Base-by-base conservation (phyloP, 2,113 vertebrate genomes). In the Mystacornis crossleyi region DNA sequence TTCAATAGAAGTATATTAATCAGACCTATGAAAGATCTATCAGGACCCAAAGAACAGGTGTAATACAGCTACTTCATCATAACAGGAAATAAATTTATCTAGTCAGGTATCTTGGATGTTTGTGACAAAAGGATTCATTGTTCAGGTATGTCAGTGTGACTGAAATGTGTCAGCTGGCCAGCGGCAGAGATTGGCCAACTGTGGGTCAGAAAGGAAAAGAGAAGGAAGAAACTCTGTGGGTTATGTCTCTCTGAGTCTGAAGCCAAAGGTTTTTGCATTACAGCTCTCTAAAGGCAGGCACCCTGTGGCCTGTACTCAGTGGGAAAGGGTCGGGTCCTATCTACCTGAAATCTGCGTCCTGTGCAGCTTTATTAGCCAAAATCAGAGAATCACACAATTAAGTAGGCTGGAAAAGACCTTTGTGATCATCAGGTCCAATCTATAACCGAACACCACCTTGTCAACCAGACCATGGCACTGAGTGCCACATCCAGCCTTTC, bases 241-340 rank as follows among this genome's bases (percentile, higher is more conserved):
- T 42, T 31, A 5, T 4, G 10, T 42, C 19, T 31, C 42, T 16
- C 67, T 40, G 45, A 78, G 31, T 2, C 48, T 3, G 2, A n/a
- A 55, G 28, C 29, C 45, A 66, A n/a, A 29, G 10, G 2, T 2
- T 60, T 51, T 43, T 23, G 3, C 19, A 31, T 47, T 8, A 1
- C 2, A 48, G 6, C 38, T 45, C 33, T 26, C 42, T 20, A 18
- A 29, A 19, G 5, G 28, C n/a, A 29, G 55, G n/a, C 14, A 23
- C 14, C 15, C n/a, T 18, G 34, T 18, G 20, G 10, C 45, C 10
- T 2, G 0, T 1, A 7, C 12, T 23, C 28, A 36, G 4, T 0
- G 0, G 33, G 21, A 9, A 19, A 29, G 34, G 12, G 24, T 8
- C 31, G 25, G 3, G 15, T 65, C 40, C 24, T 21, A 4, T 33